These are phyloP conservation scores for Pollenia labialis DNA, from an alignment of 2,888 invertebrate genomes.

Conservation along the genomic window DNA sequence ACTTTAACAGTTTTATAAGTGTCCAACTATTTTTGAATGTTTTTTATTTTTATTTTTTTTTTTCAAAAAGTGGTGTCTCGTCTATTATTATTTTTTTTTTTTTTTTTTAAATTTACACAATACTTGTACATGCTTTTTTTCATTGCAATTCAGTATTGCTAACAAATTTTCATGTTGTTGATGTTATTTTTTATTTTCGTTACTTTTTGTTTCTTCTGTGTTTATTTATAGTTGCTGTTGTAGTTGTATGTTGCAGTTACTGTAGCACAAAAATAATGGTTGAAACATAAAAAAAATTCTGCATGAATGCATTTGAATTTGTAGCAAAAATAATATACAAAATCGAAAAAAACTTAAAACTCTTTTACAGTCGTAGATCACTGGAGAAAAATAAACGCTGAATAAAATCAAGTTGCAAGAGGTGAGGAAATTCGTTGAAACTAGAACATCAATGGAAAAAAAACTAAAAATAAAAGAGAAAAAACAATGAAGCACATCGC, in stretches of 20 bases:
- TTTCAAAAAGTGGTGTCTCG: constrained; percentile 19
- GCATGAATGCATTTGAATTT: constrained; percentile 67
- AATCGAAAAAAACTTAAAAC: constrained; percentile 40
- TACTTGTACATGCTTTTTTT: constrained; percentile 13
- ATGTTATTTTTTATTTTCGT: constrained; percentile 30
- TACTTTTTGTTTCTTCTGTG: constrained; percentile 7
- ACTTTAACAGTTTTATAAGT: constrained; percentile 37
- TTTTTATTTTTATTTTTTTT: not conserved
- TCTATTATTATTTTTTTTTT: constrained; percentile 21
- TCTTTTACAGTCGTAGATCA: constrained; percentile 54
- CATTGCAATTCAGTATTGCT: constrained; percentile 16
- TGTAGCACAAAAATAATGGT: constrained; percentile 50
- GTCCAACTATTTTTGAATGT: constrained; percentile 31
- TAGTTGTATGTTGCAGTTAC: constrained; percentile 16
- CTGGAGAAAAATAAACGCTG: constrained; percentile 21
- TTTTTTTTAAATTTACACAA: constrained; percentile 43
- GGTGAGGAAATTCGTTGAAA: constrained; percentile 62
- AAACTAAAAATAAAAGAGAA: constrained; percentile 9
- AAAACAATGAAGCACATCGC: constrained; percentile 55
- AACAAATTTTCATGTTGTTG: constrained; percentile 61
- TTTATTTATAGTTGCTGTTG: constrained; percentile 41
- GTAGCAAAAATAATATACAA: constrained; percentile 54
- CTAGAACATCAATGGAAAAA: constrained; percentile 54
- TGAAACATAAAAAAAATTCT: constrained; percentile 62
- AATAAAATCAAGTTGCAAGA: constrained; percentile 51